Percentiles rank a stretch among this genome's conserved stretches.
Conservation (phyloP, 2,888 invertebrate species). For the Athalia cordata region DNA sequence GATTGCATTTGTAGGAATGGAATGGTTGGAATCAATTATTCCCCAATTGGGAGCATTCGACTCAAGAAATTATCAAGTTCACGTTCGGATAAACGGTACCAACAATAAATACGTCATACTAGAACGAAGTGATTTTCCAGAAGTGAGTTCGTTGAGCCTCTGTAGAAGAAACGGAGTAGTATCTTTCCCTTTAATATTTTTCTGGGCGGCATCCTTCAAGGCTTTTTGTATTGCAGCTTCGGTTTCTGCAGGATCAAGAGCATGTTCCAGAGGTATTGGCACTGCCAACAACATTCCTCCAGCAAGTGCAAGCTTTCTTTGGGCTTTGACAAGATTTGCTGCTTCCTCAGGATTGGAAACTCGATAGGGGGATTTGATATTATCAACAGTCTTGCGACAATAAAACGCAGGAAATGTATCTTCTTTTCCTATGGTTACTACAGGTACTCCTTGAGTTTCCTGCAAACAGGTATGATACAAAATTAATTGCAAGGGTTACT, state of each 20-base stretch:
- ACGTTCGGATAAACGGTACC: not conserved
- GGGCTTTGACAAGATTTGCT: conserved; percentile 81
- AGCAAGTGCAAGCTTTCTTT: conserved; percentile 76
- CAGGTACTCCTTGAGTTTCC: conserved; percentile 97
- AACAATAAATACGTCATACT: conserved; percentile 82
- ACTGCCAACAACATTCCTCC: conserved; percentile 92
- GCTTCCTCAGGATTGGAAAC: conserved; percentile 80
- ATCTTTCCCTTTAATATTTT: conserved; percentile 86
- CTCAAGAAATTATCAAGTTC: not conserved
- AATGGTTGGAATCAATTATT: not conserved
- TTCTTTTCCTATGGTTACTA: conserved; percentile 83
- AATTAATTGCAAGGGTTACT: not conserved
- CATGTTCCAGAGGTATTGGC: conserved; percentile 86
- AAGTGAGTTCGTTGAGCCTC: conserved; percentile 85
- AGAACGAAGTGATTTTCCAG: conserved; percentile 87
- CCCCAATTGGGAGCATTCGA: no score
- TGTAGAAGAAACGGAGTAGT: conserved; percentile 94
- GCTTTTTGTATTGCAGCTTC: conserved; percentile 84
- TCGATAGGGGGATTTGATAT: conserved; percentile 81
- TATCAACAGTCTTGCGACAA: conserved; percentile 83
- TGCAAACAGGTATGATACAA: conserved; percentile 65
- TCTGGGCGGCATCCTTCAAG: conserved; percentile 77
- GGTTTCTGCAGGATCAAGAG: conserved; percentile 78
- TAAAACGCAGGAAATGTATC: conserved; percentile 95
- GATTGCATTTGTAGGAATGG: not conserved